These are phyloP conservation scores for Xyrichtys novacula DNA, from an alignment of 2,797 vertebrate species.

Conservation along the genomic window DNA sequence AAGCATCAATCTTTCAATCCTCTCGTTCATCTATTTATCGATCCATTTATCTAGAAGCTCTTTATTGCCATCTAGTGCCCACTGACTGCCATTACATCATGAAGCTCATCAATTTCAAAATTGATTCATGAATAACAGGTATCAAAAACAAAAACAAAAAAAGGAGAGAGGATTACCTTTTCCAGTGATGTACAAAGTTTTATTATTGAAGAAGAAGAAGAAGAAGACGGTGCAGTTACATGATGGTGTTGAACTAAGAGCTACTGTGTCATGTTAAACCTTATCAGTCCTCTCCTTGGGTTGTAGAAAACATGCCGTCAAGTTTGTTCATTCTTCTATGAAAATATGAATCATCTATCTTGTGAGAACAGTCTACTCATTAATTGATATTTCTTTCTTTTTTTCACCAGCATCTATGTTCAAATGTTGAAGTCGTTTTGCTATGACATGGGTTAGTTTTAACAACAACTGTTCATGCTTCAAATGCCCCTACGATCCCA, in stretches of 20 bases:
- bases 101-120: not conserved
- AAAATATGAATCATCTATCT: slow-evolving; percentile 41
- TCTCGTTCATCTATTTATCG: slow-evolving; percentile 4
- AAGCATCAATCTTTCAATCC: not conserved
- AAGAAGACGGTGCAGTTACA: slow-evolving; percentile 70
- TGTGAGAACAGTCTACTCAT: slow-evolving; percentile 35
- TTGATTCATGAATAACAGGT: not conserved
- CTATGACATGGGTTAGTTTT: slow-evolving; percentile 34
- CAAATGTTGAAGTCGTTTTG: slow-evolving; percentile 28
- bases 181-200: slow-evolving; percentile 77
- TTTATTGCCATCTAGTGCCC: slow-evolving; percentile 69
- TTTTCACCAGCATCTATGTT: not conserved
- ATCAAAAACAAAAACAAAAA: not conserved
- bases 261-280: slow-evolving; percentile 49
- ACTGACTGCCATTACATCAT: slow-evolving; percentile 47
- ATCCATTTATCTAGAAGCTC: slow-evolving; percentile 15
- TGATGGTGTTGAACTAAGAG: slow-evolving; percentile 49
- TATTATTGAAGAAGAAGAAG: slow-evolving; percentile 69
- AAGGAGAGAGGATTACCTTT: not conserved
- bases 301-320: slow-evolving; percentile 73
- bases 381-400: too few relatives aligned
- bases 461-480: slow-evolving; percentile 52
- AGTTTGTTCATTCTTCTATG: slow-evolving; percentile 40
- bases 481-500: slow-evolving; percentile 32
- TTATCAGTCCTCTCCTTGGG: slow-evolving; percentile 38